Evolutionary conservation across 2,888 invertebrate species (phyloP).

Genomic region (Scaptodrosophila latifasciaeformis): DNA sequence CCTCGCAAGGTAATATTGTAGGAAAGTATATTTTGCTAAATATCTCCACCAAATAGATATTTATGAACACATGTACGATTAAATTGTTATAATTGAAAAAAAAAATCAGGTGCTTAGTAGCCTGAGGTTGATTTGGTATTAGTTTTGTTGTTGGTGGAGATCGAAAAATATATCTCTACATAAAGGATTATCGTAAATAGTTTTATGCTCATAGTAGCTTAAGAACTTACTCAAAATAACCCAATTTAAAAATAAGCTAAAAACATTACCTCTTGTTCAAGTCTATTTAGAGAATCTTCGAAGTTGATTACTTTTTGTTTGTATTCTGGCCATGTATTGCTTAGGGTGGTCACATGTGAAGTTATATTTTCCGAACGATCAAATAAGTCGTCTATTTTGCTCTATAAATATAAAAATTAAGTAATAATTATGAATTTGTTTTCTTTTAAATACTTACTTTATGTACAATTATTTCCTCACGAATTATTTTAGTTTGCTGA

Average conservation of each 20-base stretch:
- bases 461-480: slow-evolving; percentile 61
- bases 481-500: slow-evolving; percentile 64
- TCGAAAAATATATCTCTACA: not conserved
- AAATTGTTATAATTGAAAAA: no score
- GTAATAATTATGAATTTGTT: not conserved
- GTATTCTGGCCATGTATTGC: slow-evolving; percentile 70
- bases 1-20: no score
- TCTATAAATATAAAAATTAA: slow-evolving; percentile 40
- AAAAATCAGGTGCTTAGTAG: no score
- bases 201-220: no score
- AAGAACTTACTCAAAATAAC: no score
- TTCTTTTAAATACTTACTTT: slow-evolving; percentile 46
- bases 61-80: no score
- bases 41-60: no score
- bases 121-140: no score
- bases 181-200: not conserved
- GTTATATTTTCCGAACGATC: slow-evolving; percentile 71
- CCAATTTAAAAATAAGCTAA: not conserved
- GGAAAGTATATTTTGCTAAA: no score
- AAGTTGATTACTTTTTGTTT: slow-evolving; percentile 61
- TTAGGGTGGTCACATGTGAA: slow-evolving; percentile 71
- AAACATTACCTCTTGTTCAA: slow-evolving; percentile 62
- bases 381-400: slow-evolving; percentile 65
- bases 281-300: slow-evolving; percentile 55
- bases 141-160: no score